Base-by-base conservation (phyloP, 2,113 vertebrate genomes). In the Mugil cephalus region DNA sequence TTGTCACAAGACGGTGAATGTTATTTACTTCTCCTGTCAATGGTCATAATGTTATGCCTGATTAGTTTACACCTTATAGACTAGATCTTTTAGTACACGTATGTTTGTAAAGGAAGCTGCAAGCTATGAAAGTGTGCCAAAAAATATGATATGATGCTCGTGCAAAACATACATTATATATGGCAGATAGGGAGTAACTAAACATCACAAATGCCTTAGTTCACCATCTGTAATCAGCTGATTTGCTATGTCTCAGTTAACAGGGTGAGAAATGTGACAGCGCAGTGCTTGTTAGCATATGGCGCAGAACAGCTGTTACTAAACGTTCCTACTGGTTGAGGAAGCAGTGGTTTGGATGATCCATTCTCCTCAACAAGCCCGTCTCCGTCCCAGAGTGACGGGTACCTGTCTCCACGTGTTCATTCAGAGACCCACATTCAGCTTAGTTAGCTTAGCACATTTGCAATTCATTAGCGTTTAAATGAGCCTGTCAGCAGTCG, bases 381-480 rank as follows among this genome's bases (percentile, higher is more conserved):
- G 17, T 59, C 74, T 35, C 15, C 47, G 39, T 18, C 24, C 24
- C 24, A 30, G 24, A 30, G 24, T 30, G 24, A 30, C 24, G 24
- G 24, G 24, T 55, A 8, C 53, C 24, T 35, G 43, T 42, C 13
- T 56, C 8, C 1, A 14, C 6, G 39, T 24, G 50, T 12, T 45
- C 34, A 61, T 52, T 58, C 34, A 54, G 13, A 86, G 34, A 30
- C 43, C 55, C 59, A 42, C 14, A 19, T 58, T 58, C 58, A 65
- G 24, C 13, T 52, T 39, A 30, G 66, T 59, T 56, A 75, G 42
- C 21, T 50, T 38, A 61, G 45, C n/a, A 64, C 18, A 69, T 68
- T 61, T 61, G 15, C 48, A 47, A 61, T 84, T 40, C 56, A 21
- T 65, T 39, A 5, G 9, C 13, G 48, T 75, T 53, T 21, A 69